Base-by-base conservation (phyloP, 2,888 invertebrate genomes). In the Zygaena filipendulae region DNA sequence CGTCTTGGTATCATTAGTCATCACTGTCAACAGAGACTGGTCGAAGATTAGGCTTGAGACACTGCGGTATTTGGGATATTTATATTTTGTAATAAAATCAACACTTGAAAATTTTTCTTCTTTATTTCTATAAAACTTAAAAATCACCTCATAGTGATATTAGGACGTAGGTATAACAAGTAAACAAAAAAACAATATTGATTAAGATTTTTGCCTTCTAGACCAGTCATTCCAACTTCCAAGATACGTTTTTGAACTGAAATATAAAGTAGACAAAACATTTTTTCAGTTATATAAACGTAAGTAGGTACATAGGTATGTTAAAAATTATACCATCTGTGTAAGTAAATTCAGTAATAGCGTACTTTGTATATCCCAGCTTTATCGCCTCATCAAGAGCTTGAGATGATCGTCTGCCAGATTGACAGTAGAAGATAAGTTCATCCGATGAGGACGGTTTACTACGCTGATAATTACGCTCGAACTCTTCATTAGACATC, bases 181-280 rank as follows among this genome's bases (percentile, higher is more conserved):
- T n/a, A n/a, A n/a, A n/a, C n/a, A n/a, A n/a, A n/a, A n/a, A n/a
- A n/a, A n/a, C n/a, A n/a, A n/a, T n/a, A n/a, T 16, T 16, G 4
- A 16, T 16, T 4, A 7, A 16, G 16, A 16, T 4, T 54, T 53
- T 6, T 56, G 53, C 42, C 47, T 68, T 37, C 52, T 62, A 23
- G 70, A 64, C 80, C 80, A 81, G 32, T 80, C 81, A 36, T 61
- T 53, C 79, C 79, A 81, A 43, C 80, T 79, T 26, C 81, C 81
- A 19, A 66, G 43, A 46, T 80, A 81, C 10, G 67, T 71, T 47
- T 79, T 80, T 8, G 74, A 75, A 18, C 80, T 81, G 62, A 31
- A 64, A 71, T 35, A 39, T 32, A 42, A 39, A 25, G n/a, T n/a
- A n/a, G n/a, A n/a, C n/a, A 27, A 30, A 33, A 21, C 13, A 25